Evolutionary conservation across 2,888 invertebrate genomes (phyloP), one percentile per base, ranked within the genome.

Genomic region (Rhagonycha fulva): DNA sequence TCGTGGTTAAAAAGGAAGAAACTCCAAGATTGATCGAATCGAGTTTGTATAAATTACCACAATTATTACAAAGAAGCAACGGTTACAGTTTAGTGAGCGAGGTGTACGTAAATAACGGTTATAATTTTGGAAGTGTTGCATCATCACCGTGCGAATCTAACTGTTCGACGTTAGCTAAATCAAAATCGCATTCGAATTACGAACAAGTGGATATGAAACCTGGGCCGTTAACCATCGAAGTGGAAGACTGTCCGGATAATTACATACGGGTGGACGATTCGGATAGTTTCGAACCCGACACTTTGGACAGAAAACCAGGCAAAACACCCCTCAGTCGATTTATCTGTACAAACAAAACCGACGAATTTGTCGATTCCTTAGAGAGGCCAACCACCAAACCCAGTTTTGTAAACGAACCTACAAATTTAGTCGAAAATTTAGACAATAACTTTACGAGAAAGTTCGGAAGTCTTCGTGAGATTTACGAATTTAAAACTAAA

Each of bases 271-370:
- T 94, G 69, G 91, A 94, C 74, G 96, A 96, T 83, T 95, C 95
- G 2, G 95, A 95, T 82, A 93, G 92, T 72, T 96, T 95, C 82
- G 96, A 96, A 86, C 95, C 96, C 0, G 96, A 96, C 81, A 96
- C 96, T 0, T 89, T 96, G 74, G 96, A 96, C 83, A 90, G 96
- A 26, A 95, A 95, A 84, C 92, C 94, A 63, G 91, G 89, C 85
- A 91, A 75, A 70, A 62, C 67, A 47, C 68, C 28, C 23, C 28
- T 73, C 4, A 67, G 68, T 23, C 28, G 26, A 66, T 14, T 62
- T 14, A 76, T 74, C 14, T 47, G 68, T 14, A 71, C 68, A 11
- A 66, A 70, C 23, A 62, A 67, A 9, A 47, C 68, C 9, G 23
- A 61, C 14, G 74, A 71, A 14, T 91, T 88, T 84, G 87, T 90